Evolutionary conservation across 2,113 vertebrate species (phyloP).

Genomic region (Podarcis cretensis): DNA sequence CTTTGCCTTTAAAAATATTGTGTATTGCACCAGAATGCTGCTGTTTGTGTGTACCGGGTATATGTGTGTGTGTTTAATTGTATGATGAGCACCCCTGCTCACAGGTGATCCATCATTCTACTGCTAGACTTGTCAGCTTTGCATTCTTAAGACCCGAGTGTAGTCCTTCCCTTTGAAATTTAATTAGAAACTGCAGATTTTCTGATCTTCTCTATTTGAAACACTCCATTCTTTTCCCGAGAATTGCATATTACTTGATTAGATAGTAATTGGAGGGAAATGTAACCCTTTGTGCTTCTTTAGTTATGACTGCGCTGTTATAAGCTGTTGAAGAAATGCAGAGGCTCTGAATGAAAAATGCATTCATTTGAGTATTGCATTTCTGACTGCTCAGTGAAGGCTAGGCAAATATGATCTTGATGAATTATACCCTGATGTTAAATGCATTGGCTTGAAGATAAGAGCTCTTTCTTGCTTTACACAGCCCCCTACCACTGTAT

Average conservation of each 20-base stretch:
- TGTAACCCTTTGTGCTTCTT: background rate
- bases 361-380: background rate
- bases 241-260: background rate
- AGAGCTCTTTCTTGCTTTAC: background rate
- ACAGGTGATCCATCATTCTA: conserved; percentile 32
- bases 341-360: background rate
- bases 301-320: background rate
- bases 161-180: conserved; percentile 4
- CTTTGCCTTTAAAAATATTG: background rate
- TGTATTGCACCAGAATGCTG: background rate
- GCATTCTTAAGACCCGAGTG: background rate
- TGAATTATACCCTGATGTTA: background rate
- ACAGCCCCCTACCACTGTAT: background rate
- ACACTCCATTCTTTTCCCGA: background rate
- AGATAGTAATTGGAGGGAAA: background rate
- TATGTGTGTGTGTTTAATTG: conserved; percentile 34
- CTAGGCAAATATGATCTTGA: background rate
- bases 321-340: background rate
- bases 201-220: background rate
- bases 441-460: background rate
- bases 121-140: conserved; percentile 20
- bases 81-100: conserved; percentile 25
- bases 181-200: background rate
- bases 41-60: conserved; percentile 3
- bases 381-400: background rate